phyloP scores from a whole-genome alignment of 2,888 invertebrate species.

The Caenorhabditis drosophilae region DNA sequence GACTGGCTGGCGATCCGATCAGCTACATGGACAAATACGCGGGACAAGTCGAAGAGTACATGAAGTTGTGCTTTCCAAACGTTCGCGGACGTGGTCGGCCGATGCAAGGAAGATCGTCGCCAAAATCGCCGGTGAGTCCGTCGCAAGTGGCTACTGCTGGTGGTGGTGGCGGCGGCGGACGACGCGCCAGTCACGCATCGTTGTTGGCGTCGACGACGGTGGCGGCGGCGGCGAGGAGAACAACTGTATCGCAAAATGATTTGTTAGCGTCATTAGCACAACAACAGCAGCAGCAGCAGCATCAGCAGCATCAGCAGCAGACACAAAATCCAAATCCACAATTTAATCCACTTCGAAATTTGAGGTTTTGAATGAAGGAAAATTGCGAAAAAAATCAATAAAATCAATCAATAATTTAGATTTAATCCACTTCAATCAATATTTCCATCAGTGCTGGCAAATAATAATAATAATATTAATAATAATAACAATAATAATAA shows the following conservation, averaged over 20 bases:
- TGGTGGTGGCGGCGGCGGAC: neutral
- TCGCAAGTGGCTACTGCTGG: conserved; percentile 6
- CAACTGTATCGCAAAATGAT: conserved; percentile 28
- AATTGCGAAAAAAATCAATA: neutral
- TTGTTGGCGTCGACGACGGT: neutral
- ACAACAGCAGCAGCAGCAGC: conserved; percentile 37
- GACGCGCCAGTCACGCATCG: conserved; percentile 20
- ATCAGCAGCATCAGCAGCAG: neutral
- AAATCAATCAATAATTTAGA: conserved; percentile 18
- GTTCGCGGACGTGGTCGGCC: conserved; percentile 67
- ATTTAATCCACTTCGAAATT: conserved; percentile 27
- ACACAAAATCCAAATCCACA: neutral
- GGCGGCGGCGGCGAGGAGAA: conserved; percentile 3
- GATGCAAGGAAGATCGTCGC: conserved; percentile 60
- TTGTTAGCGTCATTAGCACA: conserved; percentile 28
- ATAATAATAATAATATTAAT: conserved; percentile 31
- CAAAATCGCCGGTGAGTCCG: conserved; percentile 45
- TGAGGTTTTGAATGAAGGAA: conserved; percentile 9
- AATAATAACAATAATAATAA: conserved; percentile 12
- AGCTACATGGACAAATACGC: conserved; percentile 68
- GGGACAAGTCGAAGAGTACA: conserved; percentile 68
- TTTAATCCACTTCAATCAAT: conserved; percentile 45
- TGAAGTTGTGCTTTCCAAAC: conserved; percentile 68
- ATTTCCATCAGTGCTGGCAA: conserved; percentile 34
- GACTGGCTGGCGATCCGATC: conserved; percentile 66